A percentile compares a stretch with the other conserved stretches of the same genome.
phyloP scores from a whole-genome alignment of 2,797 vertebrate species.

The Enoplosus armatus region DNA sequence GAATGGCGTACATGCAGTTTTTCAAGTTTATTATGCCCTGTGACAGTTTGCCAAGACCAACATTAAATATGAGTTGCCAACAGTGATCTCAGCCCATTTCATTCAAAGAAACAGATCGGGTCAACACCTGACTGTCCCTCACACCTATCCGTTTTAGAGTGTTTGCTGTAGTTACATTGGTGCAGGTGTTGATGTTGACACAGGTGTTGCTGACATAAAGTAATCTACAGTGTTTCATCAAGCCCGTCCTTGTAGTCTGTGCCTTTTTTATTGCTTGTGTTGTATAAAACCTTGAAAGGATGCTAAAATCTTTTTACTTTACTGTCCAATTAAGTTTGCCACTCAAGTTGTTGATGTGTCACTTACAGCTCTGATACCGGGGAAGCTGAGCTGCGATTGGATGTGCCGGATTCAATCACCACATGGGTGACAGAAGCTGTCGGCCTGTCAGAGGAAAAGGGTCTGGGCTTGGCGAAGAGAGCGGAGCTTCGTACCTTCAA shows the following conservation, averaged over 20 bases:
- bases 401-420: slow-evolving; percentile 93
- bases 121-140: slow-evolving; percentile 71
- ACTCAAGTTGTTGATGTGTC: slow-evolving; percentile 26
- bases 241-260: slow-evolving; percentile 35
- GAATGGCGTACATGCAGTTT: slow-evolving; percentile 61
- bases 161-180: slow-evolving; percentile 57
- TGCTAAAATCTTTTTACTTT: slow-evolving; percentile 23
- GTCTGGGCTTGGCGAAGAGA: slow-evolving; percentile 87
- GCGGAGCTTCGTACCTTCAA: slow-evolving; percentile 91
- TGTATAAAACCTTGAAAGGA: slow-evolving; percentile 31
- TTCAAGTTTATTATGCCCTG: slow-evolving; percentile 69
- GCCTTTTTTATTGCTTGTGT: slow-evolving; percentile 40
- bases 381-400: slow-evolving; percentile 87
- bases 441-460: slow-evolving; percentile 86
- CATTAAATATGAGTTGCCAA: slow-evolving; percentile 66
- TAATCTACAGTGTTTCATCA: slow-evolving; percentile 55
- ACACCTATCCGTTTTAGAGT: slow-evolving; percentile 52
- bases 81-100: slow-evolving; percentile 74
- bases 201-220: slow-evolving; percentile 70
- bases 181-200: slow-evolving; percentile 74
- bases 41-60: slow-evolving; percentile 73
- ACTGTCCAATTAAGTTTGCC: slow-evolving; percentile 12
- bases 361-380: slow-evolving; percentile 81
- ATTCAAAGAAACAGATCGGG: slow-evolving; percentile 66
- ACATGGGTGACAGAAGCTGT: slow-evolving; percentile 92